phyloP scores from a whole-genome alignment of 1,140 invertebrate genomes.

The Conus betulinus region DNA sequence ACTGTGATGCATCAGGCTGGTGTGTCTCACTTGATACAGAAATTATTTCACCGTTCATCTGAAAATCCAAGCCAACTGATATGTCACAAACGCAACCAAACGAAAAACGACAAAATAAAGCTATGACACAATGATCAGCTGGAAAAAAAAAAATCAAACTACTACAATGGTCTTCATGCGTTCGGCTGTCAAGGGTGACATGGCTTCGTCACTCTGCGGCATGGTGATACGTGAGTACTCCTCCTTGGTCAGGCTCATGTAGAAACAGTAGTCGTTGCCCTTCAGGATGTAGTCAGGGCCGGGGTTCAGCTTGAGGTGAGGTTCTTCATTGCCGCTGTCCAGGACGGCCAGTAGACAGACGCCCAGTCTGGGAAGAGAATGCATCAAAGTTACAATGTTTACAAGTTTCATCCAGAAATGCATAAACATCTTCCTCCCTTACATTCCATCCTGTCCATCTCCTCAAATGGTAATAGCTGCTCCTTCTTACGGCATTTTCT shows the following conservation, averaged over 20 bases:
- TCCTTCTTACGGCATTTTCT: too few species aligned
- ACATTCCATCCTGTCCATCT: too few species aligned
- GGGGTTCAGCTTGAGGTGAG: conserved; percentile 94
- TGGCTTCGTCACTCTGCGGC: conserved; percentile 49
- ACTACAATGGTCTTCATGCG: conserved; percentile 47
- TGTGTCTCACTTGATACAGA: too few species aligned
- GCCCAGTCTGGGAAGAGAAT: conserved; percentile 76
- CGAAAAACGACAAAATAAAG: background rate
- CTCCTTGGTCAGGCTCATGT: conserved; percentile 95
- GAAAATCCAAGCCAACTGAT: background rate
- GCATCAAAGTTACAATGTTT: background rate
- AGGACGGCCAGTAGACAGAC: conserved; percentile 95
- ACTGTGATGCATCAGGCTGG: too few species aligned
- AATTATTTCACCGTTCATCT: background rate
- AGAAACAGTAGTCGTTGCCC: conserved; percentile 91
- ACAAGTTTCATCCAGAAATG: too few species aligned
- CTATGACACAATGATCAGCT: too few species aligned
- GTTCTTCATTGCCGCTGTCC: conserved; percentile 87
- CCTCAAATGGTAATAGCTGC: too few species aligned
- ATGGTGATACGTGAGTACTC: conserved; percentile 77
- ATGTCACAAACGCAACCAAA: background rate
- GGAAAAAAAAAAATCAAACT: background rate
- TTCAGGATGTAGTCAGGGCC: conserved; percentile 97
- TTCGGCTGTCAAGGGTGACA: conserved; percentile 1
- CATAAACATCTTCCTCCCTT: too few species aligned